Base-by-base conservation (phyloP, 2,113 vertebrate genomes). In the Neotoma lepida region DNA sequence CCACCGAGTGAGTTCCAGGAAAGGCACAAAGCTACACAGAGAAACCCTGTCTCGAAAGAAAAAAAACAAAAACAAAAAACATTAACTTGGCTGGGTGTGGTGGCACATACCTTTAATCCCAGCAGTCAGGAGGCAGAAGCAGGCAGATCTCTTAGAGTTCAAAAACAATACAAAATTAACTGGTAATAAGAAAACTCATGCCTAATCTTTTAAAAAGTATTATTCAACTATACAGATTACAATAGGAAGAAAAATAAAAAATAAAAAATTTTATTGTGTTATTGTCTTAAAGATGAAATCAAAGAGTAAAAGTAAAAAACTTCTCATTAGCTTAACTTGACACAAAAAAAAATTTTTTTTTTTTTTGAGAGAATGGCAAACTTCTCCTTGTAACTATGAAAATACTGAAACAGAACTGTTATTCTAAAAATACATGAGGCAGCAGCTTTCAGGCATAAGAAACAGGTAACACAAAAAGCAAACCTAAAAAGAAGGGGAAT, bases 241-340 rank as follows among this genome's bases (percentile, higher is more conserved):
- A 85, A 89, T 46, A 89, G 46, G 70, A 41, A 89, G 22, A 89
- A 74, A 89, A 85, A 44, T 89, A 24, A 70, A 77, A 76, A 84
- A 89, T 30, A 90, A 85, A 44, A 44, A 86, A 86, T 39, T 68
- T 71, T 61, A 35, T 56, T 33, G 63, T 2, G 85, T 24, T 78
- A 24, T 20, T 89, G 66, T 74, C 2, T 14, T 84, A 10, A 82
- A 51, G 9, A 88, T 64, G 44, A 89, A 90, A 94, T 58, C 18
- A 14, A 80, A 4, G 49, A 82, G 33, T 58, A 68, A 33, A 68
- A 68, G 66, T 35, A 35, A 68, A 35, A 68, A 68, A 68, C 9
- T 33, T 66, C 33, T 68, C 66, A 68, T 35, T 68, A 68, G 71
- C n/a, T 74, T 74, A 74, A 24, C 9, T 41, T 74, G 18, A 74